These are phyloP conservation scores for Aradophagus sp. DNA, from an alignment of 1,140 invertebrate genomes.

Conservation along the genomic window DNA sequence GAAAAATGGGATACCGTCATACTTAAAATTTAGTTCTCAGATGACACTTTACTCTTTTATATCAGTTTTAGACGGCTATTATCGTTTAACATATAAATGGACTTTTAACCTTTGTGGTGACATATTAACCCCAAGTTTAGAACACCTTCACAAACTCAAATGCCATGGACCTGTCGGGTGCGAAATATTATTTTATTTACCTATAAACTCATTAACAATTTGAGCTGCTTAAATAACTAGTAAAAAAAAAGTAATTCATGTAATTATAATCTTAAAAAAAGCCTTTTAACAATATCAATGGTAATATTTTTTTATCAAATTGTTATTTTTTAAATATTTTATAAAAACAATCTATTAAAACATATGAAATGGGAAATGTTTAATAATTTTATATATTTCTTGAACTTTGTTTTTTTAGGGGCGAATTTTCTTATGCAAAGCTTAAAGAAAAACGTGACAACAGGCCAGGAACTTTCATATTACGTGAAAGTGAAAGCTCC, in stretches of 20 bases:
- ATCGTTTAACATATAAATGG: slow-evolving; percentile 90
- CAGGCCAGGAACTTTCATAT: slow-evolving; percentile 84
- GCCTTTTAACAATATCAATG: no score
- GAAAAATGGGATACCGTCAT: slow-evolving; percentile 85
- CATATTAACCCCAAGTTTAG: slow-evolving; percentile 84
- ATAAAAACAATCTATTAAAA: no score
- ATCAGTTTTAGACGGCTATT: slow-evolving; percentile 89
- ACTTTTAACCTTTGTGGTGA: slow-evolving; percentile 91
- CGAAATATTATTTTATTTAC: no score
- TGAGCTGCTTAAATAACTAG: neutral
- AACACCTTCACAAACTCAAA: slow-evolving; percentile 82
- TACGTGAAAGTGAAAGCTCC: slow-evolving; percentile 85
- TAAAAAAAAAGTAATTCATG: neutral
- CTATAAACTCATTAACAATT: slow-evolving; percentile 14
- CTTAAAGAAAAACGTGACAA: slow-evolving; percentile 85
- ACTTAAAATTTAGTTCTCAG: slow-evolving; percentile 81
- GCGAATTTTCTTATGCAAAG: slow-evolving; percentile 88
- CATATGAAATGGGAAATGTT: no score
- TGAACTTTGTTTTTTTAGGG: no score
- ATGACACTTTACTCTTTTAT: slow-evolving; percentile 85
- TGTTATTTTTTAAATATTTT: no score
- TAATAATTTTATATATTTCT: no score
- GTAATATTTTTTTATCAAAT: no score
- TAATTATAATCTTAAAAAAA: neutral
- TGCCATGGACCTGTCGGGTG: slow-evolving; percentile 93